Evolutionary conservation across 2,113 vertebrate species (phyloP).

Genomic region (Crotophaga sulcirostris): DNA sequence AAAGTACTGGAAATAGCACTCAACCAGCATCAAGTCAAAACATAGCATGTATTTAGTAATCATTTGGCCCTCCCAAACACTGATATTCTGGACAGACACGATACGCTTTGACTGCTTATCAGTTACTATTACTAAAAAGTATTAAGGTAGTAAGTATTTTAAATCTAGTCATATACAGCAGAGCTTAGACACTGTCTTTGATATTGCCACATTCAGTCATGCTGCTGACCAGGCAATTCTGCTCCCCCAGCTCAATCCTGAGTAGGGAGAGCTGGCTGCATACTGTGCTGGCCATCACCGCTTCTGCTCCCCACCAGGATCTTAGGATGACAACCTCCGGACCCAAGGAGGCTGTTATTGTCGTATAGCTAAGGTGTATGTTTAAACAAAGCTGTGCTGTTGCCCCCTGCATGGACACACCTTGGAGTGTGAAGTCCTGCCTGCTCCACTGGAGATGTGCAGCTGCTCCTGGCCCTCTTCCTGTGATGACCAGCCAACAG

Average conservation of each 20-base stretch:
- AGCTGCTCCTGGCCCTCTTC: background rate
- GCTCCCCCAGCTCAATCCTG: accelerated
- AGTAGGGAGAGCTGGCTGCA: accelerated
- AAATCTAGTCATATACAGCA: background rate
- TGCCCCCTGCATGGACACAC: accelerated
- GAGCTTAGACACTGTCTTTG: background rate
- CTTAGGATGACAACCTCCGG: background rate
- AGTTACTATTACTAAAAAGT: background rate
- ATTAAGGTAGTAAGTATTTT: background rate
- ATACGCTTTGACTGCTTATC: background rate
- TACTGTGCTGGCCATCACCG: too few relatives aligned
- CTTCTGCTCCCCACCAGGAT: background rate
- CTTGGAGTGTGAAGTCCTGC: background rate
- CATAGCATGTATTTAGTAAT: background rate
- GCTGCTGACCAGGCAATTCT: background rate
- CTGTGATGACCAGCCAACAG: accelerated
- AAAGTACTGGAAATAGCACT: background rate
- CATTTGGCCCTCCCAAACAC: background rate
- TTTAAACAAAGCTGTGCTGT: background rate
- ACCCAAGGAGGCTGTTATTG: background rate
- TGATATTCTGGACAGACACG: background rate
- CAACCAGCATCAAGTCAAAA: background rate
- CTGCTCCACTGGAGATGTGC: too few relatives aligned
- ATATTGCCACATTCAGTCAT: background rate
- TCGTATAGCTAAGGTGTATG: background rate